Percentiles rank a stretch among this genome's conserved stretches.
These are phyloP conservation scores for Pocillopora meandrina DNA, from an alignment of 92 coral and sea anemone species.

Conservation along the genomic window DNA sequence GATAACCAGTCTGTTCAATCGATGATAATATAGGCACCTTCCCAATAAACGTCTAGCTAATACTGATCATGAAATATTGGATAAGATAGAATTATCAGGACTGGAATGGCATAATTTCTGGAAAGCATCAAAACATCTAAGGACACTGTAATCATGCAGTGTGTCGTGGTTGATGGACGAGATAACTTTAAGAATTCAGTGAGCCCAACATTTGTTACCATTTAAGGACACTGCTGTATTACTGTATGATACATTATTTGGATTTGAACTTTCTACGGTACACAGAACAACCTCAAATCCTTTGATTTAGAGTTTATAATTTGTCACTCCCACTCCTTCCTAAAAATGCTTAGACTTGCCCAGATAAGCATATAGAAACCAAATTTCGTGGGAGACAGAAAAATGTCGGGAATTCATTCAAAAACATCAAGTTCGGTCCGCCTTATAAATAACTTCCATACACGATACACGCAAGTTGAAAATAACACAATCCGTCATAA, in stretches of 20 bases:
- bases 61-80: too few relatives aligned
- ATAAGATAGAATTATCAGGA: too few relatives aligned
- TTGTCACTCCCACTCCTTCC: neutral
- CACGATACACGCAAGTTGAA: conserved; percentile 6
- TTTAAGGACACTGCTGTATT: neutral
- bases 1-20: too few relatives aligned
- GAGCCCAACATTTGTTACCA: neutral
- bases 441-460: conserved; percentile 6
- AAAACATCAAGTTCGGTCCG: neutral
- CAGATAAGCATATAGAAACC: neutral
- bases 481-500: neutral
- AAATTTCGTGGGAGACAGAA: neutral
- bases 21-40: too few relatives aligned
- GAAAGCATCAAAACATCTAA: neutral
- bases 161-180: neutral
- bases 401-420: conserved; percentile 19
- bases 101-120: too few relatives aligned
- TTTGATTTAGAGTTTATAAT: neutral
- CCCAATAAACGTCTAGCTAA: too few relatives aligned
- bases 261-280: neutral
- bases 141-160: neutral
- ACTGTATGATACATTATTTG: neutral
- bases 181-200: neutral
- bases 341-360: neutral
- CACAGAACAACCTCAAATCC: neutral